Conservation (phyloP, 2,888 invertebrate genomes). For the Neoscelio sp. region DNA sequence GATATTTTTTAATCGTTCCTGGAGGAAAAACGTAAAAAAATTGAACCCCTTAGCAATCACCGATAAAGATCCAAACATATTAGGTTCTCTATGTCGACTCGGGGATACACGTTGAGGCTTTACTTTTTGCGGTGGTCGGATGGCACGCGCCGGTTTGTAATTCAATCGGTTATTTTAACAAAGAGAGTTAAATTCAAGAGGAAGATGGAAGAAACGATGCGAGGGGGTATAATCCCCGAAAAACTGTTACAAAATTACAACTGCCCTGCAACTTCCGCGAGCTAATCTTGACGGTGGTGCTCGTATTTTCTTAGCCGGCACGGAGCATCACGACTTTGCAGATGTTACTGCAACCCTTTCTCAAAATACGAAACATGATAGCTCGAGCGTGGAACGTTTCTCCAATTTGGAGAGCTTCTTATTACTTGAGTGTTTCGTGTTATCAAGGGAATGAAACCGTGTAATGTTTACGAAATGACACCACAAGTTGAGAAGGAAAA, state of each 20-base stretch:
- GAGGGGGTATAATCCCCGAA: slow-evolving; percentile 65
- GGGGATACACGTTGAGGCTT: slow-evolving; percentile 53
- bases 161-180: slow-evolving; percentile 81
- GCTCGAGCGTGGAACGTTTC: slow-evolving; percentile 22
- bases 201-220: slow-evolving; percentile 30
- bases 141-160: slow-evolving; percentile 81
- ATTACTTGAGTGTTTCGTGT: slow-evolving; percentile 1
- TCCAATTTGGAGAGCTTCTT: slow-evolving; percentile 26
- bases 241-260: slow-evolving; percentile 68
- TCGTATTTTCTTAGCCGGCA: slow-evolving; percentile 62
- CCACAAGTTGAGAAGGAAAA: too few relatives aligned
- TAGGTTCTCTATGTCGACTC: slow-evolving; percentile 55
- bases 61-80: slow-evolving; percentile 66
- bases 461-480: too few relatives aligned
- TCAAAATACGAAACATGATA: slow-evolving; percentile 66
- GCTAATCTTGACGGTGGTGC: slow-evolving; percentile 60
- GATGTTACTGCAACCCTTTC: slow-evolving; percentile 66
- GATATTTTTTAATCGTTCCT: background rate
- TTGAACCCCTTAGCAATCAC: slow-evolving; percentile 34
- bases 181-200: slow-evolving; percentile 65
- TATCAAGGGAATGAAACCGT: slow-evolving; percentile 1
- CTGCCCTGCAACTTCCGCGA: slow-evolving; percentile 61
- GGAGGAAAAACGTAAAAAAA: slow-evolving; percentile 27
- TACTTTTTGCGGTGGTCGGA: slow-evolving; percentile 72
- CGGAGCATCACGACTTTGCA: slow-evolving; percentile 45